Percentiles rank a stretch among this genome's conserved stretches.
phyloP scores from a whole-genome alignment of 2,888 invertebrate genomes.

The Eubasilissa splendida region DNA sequence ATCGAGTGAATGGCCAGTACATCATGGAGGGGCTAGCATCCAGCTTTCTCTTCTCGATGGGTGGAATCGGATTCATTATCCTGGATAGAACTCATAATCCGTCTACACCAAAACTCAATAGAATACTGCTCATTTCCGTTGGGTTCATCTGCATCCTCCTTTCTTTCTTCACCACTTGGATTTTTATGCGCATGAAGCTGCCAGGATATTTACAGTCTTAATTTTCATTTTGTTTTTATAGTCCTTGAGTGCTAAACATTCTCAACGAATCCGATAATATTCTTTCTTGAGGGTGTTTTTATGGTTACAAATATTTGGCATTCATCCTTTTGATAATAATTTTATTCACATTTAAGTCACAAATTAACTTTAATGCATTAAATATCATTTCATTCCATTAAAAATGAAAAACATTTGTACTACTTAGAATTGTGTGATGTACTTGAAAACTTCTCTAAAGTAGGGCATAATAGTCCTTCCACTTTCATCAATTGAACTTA shows the following conservation, averaged over 20 bases:
- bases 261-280: not conserved
- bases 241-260: not conserved
- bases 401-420: conserved; percentile 8
- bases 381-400: conserved; percentile 4
- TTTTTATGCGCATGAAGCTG: conserved; percentile 99
- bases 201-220: conserved; percentile 85
- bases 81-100: conserved; percentile 95
- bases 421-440: not conserved
- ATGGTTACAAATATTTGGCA: too few species aligned
- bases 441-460: not conserved
- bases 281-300: too few species aligned
- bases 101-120: conserved; percentile 89
- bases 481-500: not conserved
- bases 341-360: conserved; percentile 9
- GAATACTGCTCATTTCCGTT: conserved; percentile 90
- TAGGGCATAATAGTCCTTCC: too few species aligned
- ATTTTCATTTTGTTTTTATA: conserved; percentile 54
- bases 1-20: conserved; percentile 98
- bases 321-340: not conserved
- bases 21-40: conserved; percentile 99
- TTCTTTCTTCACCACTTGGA: conserved; percentile 96
- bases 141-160: conserved; percentile 94
- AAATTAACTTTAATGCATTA: conserved; percentile 11
- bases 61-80: conserved; percentile 96
- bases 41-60: conserved; percentile 96